Conservation (phyloP, 2,888 invertebrate genomes). For the Danaus chrysippus region DNA sequence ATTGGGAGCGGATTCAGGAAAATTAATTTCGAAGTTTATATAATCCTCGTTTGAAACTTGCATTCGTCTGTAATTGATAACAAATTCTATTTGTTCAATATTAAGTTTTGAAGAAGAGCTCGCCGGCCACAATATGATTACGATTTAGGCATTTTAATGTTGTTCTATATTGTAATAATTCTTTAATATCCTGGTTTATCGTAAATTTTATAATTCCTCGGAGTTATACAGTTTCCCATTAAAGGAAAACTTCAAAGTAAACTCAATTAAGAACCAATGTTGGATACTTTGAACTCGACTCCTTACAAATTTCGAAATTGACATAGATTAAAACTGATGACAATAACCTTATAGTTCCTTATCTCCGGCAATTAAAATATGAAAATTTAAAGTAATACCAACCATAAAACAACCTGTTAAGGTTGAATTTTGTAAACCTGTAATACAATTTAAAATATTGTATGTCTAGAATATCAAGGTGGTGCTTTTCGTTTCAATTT, state of each 20-base stretch:
- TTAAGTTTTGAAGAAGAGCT: background rate
- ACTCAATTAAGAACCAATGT: constrained; percentile 35
- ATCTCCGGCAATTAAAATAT: constrained; percentile 30
- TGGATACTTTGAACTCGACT: constrained; percentile 36
- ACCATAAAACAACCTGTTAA: constrained; percentile 31
- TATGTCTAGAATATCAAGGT: constrained; percentile 47
- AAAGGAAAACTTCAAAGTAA: background rate
- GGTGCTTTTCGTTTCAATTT: constrained; percentile 52
- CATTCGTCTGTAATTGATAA: constrained; percentile 23
- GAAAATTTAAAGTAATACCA: constrained; percentile 7
- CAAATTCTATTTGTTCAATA: constrained; percentile 16
- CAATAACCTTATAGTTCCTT: constrained; percentile 29
- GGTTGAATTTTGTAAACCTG: constrained; percentile 41
- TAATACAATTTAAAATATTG: constrained; percentile 35
- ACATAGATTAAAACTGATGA: constrained; percentile 31
- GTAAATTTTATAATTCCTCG: constrained; percentile 3
- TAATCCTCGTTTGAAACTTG: constrained; percentile 26
- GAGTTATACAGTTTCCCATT: background rate
- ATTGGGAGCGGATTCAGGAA: constrained; percentile 24
- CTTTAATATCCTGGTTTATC: too few relatives aligned
- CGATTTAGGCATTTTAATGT: too few relatives aligned
- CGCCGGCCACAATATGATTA: background rate
- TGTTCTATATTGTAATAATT: too few relatives aligned
- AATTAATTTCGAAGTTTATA: constrained; percentile 32
- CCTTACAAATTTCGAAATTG: constrained; percentile 38